Conservation (phyloP, 1,140 invertebrate species). For the Eriosoma lanigerum region DNA sequence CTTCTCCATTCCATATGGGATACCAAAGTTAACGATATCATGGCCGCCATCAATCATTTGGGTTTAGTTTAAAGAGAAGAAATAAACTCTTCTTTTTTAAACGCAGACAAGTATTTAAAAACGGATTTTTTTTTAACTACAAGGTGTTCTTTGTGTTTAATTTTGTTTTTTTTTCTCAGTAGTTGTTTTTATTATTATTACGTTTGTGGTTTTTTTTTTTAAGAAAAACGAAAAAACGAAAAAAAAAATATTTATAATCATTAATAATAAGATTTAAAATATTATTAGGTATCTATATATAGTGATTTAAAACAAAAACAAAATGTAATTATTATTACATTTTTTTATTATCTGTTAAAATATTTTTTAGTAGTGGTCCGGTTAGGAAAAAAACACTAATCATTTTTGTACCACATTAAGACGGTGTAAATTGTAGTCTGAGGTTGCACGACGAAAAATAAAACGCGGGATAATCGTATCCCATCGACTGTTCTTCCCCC, state of each 20-base stretch:
- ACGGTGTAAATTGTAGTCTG: not conserved
- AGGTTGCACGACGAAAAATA: not conserved
- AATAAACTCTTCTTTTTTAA: not conserved
- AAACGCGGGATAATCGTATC: not conserved
- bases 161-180: not conserved
- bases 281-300: constrained; percentile 11
- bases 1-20: constrained; percentile 52
- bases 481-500: not conserved
- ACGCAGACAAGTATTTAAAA: not conserved
- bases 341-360: not conserved
- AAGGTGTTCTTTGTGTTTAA: constrained; percentile 17
- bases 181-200: constrained; percentile 26
- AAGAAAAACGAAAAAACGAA: not conserved
- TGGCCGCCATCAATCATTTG: constrained; percentile 51
- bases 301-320: constrained; percentile 14
- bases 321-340: not conserved
- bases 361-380: not conserved
- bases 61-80: constrained; percentile 32
- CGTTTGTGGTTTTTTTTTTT: constrained; percentile 23
- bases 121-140: not conserved
- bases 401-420: constrained; percentile 6
- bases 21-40: constrained; percentile 49
- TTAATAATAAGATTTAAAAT: constrained; percentile 21
- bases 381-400: not conserved
- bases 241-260: constrained; percentile 3